Conservation (phyloP, 2,888 invertebrate species). For the Oligia strigilis region DNA sequence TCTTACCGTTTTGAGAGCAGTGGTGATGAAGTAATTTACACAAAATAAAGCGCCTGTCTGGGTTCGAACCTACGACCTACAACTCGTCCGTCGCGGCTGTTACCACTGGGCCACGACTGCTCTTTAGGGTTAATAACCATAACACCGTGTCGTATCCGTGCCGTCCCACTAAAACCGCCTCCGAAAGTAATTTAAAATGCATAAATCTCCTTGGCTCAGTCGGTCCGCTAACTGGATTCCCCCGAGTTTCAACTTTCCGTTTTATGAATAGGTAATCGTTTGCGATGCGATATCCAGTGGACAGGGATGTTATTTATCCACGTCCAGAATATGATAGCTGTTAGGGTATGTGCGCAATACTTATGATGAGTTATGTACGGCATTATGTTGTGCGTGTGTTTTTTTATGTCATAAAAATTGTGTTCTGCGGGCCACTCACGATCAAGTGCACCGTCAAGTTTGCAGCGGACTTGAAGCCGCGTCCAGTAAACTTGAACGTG, state of each 20-base stretch:
- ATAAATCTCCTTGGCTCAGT: conserved; percentile 86
- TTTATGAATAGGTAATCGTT: conserved; percentile 87
- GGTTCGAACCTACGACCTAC: not conserved
- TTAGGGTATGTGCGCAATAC: conserved; percentile 14
- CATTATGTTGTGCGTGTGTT: not conserved
- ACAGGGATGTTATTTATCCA: conserved; percentile 64
- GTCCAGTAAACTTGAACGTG: too few species aligned
- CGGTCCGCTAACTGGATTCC: conserved; percentile 84
- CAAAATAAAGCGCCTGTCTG: not conserved
- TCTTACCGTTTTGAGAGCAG: not conserved
- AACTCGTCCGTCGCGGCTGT: not conserved
- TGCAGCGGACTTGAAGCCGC: too few species aligned
- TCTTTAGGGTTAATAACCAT: not conserved
- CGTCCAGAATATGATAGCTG: conserved; percentile 56
- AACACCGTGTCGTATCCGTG: conserved; percentile 59
- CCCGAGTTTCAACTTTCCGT: conserved; percentile 85
- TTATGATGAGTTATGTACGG: conserved; percentile 8
- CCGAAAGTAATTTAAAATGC: conserved; percentile 86
- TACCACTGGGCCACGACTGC: not conserved
- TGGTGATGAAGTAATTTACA: not conserved
- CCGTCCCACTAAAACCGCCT: conserved; percentile 64
- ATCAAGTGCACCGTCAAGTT: too few species aligned
- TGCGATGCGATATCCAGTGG: conserved; percentile 72
- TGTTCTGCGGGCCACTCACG: too few species aligned
- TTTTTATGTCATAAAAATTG: not conserved